These are phyloP conservation scores for Formicarius rufipectus DNA, from an alignment of 2,113 vertebrate genomes.

Conservation along the genomic window DNA sequence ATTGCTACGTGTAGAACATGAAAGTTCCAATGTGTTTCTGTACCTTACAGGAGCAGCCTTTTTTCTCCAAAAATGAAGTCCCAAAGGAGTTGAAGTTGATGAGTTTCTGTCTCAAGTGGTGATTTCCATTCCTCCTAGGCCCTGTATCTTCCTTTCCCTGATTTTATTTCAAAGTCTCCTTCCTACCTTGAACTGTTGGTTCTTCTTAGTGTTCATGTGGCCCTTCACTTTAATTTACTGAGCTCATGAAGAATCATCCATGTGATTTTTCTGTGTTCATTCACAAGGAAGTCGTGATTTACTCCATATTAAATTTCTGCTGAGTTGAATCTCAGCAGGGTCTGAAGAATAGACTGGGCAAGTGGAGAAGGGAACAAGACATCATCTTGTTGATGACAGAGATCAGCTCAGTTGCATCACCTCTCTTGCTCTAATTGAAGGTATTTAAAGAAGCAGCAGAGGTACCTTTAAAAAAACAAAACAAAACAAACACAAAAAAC, in stretches of 20 bases:
- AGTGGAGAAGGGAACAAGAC: background rate
- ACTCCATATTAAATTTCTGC: background rate
- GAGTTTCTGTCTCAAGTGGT: background rate
- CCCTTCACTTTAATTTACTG: background rate
- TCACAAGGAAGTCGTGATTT: background rate
- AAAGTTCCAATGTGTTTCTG: background rate
- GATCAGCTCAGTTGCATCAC: background rate
- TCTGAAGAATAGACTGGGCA: background rate
- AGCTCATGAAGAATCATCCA: background rate
- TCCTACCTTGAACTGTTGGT: background rate
- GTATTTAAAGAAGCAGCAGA: background rate
- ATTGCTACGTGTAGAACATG: background rate
- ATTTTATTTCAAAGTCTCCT: background rate
- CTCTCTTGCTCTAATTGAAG: background rate
- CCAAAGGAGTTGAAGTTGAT: background rate
- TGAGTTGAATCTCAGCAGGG: background rate
- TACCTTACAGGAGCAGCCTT: background rate
- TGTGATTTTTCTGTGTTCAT: background rate
- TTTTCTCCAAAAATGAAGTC: background rate
- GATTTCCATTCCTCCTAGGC: background rate
- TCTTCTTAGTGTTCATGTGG: background rate
- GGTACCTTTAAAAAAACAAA: background rate
- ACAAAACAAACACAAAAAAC: too few species aligned
- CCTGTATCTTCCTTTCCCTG: background rate
- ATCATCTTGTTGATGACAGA: background rate